Conservation (phyloP, 2,888 invertebrate genomes). For the Caenorhabditis sp. region DNA sequence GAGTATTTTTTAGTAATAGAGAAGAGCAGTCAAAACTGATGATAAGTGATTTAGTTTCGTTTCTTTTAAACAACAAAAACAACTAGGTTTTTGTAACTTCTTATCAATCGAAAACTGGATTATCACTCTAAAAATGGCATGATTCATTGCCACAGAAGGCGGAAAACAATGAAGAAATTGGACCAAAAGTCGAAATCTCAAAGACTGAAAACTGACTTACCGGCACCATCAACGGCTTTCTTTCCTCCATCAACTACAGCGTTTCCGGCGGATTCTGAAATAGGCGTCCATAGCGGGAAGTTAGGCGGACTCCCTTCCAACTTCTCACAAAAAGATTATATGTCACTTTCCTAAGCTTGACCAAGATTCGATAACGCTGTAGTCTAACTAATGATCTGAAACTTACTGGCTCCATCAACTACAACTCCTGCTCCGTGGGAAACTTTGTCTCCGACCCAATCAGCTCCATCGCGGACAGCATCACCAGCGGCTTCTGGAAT, state of each 20-base stretch:
- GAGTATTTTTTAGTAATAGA: neutral
- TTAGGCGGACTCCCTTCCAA: neutral
- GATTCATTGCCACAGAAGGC: slow-evolving; percentile 19
- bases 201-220: slow-evolving; percentile 34
- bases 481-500: slow-evolving; percentile 44
- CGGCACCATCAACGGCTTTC: slow-evolving; percentile 37
- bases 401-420: slow-evolving; percentile 47
- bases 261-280: slow-evolving; percentile 33
- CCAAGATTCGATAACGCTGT: neutral
- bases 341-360: neutral
- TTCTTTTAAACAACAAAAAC: slow-evolving; percentile 4
- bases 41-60: neutral
- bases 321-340: no score
- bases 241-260: slow-evolving; percentile 45
- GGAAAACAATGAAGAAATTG: slow-evolving; percentile 2
- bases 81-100: slow-evolving; percentile 4
- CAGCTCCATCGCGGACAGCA: slow-evolving; percentile 43
- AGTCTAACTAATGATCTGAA: neutral
- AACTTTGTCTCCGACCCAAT: slow-evolving; percentile 43
- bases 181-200: neutral
- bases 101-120: slow-evolving; percentile 27
- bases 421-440: slow-evolving; percentile 53
- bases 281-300: neutral
- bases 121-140: slow-evolving; percentile 2
- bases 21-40: neutral